These are phyloP conservation scores for Thermophis baileyi DNA, from an alignment of 2,113 vertebrate genomes.

Conservation along the genomic window DNA sequence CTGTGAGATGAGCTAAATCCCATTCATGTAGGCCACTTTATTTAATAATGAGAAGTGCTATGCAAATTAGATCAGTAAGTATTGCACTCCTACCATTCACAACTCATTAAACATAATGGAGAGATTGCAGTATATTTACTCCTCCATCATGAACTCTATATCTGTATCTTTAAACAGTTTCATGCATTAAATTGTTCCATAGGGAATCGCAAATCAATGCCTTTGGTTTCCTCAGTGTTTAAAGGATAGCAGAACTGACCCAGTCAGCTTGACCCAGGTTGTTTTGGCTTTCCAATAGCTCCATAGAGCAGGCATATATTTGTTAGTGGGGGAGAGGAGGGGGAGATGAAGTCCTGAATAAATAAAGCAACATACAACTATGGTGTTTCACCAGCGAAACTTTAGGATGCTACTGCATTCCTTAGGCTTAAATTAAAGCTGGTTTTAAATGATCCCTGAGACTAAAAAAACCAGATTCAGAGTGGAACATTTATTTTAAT, in stretches of 20 bases:
- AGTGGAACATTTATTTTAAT: slow-evolving; percentile 66
- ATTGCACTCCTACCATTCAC: no score
- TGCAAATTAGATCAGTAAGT: background rate
- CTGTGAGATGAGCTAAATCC: background rate
- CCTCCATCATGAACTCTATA: background rate
- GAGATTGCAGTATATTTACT: background rate
- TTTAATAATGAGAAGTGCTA: background rate
- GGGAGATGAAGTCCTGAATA: slow-evolving; percentile 53
- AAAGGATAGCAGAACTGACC: background rate
- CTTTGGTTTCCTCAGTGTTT: background rate
- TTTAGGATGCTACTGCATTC: slow-evolving; percentile 61
- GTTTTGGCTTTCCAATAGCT: background rate
- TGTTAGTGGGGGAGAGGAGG: background rate
- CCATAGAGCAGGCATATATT: background rate
- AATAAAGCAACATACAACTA: slow-evolving; percentile 61
- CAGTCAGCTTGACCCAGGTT: slow-evolving; percentile 15
- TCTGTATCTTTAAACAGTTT: background rate
- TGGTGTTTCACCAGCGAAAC: slow-evolving; percentile 61
- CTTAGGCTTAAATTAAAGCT: slow-evolving; percentile 53
- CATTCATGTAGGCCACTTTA: background rate
- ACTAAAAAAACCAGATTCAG: slow-evolving; percentile 66
- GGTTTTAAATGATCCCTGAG: slow-evolving; percentile 55
- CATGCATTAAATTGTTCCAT: background rate
- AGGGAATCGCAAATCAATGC: background rate
- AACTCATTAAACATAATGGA: background rate